phyloP scores from a whole-genome alignment of 2,797 vertebrate genomes.

The Pseudochaenichthys georgianus region DNA sequence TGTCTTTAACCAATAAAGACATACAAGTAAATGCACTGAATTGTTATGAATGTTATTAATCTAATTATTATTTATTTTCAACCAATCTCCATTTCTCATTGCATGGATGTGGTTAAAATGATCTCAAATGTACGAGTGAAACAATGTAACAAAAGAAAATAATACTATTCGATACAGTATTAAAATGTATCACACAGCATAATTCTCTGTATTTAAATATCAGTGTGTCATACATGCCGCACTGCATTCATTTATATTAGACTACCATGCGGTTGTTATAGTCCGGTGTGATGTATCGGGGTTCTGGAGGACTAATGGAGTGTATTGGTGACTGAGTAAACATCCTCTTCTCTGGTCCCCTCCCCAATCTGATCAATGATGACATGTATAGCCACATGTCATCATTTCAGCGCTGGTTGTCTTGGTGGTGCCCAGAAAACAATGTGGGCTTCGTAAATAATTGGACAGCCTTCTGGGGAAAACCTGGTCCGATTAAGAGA shows the following conservation, averaged over 20 bases:
- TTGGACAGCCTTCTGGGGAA: too few relatives aligned
- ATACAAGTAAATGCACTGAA: too few relatives aligned
- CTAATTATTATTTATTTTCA: too few relatives aligned
- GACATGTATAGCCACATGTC: too few relatives aligned
- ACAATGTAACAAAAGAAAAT: conserved; percentile 18
- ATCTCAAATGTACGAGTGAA: conserved; percentile 3
- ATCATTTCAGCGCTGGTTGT: too few relatives aligned
- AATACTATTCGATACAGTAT: conserved; percentile 28
- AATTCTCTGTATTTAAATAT: conserved; percentile 54
- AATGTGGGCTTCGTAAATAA: too few relatives aligned
- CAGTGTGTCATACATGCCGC: conserved; percentile 51
- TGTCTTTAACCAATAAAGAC: too few relatives aligned
- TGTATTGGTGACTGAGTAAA: conserved; percentile 71
- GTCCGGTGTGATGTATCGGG: conserved; percentile 67
- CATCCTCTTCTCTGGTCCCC: conserved; percentile 24
- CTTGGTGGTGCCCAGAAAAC: too few relatives aligned
- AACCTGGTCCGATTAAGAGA: too few relatives aligned
- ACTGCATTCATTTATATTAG: conserved; percentile 62
- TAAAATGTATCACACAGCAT: conserved; percentile 32
- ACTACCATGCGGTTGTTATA: conserved; percentile 48
- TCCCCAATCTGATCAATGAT: too few relatives aligned
- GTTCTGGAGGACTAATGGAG: conserved; percentile 72
- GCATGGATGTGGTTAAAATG: background rate
- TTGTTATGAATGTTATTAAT: too few relatives aligned
- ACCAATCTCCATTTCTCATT: background rate